Evolutionary conservation across 2,797 vertebrate genomes (phyloP).

Genomic region (Pangasius macronema): DNA sequence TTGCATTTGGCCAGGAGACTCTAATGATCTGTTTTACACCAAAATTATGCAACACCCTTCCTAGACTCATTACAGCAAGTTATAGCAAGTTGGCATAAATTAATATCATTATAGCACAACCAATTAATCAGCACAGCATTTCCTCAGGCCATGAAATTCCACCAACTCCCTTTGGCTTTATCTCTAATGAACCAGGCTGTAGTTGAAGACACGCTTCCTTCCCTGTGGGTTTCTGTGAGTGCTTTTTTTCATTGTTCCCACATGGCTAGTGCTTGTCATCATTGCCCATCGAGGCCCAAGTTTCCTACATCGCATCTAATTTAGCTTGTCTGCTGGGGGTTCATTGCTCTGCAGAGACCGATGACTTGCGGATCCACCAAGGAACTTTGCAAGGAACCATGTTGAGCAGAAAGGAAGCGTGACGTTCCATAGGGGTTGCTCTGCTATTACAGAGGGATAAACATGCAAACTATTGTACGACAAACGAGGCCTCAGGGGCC

Average conservation of each 20-base stretch:
- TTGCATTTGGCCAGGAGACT: not conserved
- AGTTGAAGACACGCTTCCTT: conserved; percentile 25
- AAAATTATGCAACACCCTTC: not conserved
- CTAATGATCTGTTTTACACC: not conserved
- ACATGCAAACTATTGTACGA: conserved; percentile 48
- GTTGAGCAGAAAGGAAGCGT: conserved; percentile 37
- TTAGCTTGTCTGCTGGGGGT: conserved; percentile 38
- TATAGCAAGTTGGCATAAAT: not conserved
- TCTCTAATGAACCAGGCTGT: conserved; percentile 31
- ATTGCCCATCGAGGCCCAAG: conserved; percentile 34
- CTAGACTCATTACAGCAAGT: conserved; percentile 1
- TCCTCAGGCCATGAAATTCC: conserved; percentile 31
- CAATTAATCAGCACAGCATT: not conserved
- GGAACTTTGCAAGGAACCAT: conserved; percentile 34
- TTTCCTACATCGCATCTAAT: conserved; percentile 53
- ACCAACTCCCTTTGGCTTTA: conserved; percentile 22
- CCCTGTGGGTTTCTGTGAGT: conserved; percentile 13
- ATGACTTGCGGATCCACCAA: conserved; percentile 21
- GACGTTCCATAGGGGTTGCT: conserved; percentile 34
- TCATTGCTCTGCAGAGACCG: conserved; percentile 31
- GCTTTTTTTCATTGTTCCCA: conserved; percentile 24
- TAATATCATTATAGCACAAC: not conserved
- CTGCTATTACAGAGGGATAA: conserved; percentile 32
- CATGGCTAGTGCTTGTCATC: conserved; percentile 17
- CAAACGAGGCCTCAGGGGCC: conserved; percentile 38